Evolutionary conservation across 2,113 vertebrate genomes (phyloP), one percentile per base, ranked within the genome.

Genomic region (Equus przewalskii): DNA sequence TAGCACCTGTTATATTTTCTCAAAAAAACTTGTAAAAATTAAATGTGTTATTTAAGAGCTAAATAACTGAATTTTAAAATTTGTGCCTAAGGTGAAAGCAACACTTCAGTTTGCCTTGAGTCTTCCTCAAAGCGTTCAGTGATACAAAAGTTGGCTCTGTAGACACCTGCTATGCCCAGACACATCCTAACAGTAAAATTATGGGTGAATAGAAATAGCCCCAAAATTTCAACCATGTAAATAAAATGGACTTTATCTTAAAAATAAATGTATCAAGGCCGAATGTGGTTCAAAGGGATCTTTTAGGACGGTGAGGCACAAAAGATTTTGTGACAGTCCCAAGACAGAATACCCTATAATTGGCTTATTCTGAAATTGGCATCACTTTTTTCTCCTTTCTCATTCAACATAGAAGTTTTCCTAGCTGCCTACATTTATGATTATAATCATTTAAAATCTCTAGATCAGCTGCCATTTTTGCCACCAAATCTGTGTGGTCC

Each of bases 221-320:
- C 18, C 33, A 41, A 7, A 33, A 65, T 44, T 30, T 70, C 67
- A 78, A 8, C 36, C 46, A 56, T 49, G 21, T 70, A 58, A 83
- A 81, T 65, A 81, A 94, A 73, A 36, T 76, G 15, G 64, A 28
- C 41, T 95, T 72, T 64, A 33, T 6, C 49, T 46, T 84, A 44
- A 83, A 93, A 87, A 84, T 19, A 70, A 73, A 28, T 54, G 15
- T 70, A 69, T 18, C 69, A 76, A 69, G 15, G 10, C 3, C 62
- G 80, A 69, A 6, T 26, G 9, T 64, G n/a, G 6, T 83, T 67
- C 15, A 79, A 80, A 49, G 12, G 36, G 5, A 30, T 30, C 33
- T 84, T 84, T 22, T 1, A 13, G 0, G 19, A 36, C 12, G 5
- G 11, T 30, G 7, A 58, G 24, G 7, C 36, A 70, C 26, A 12